phyloP scores from a whole-genome alignment of 2,888 invertebrate species.

The Glyphotaelius pellucidus region DNA sequence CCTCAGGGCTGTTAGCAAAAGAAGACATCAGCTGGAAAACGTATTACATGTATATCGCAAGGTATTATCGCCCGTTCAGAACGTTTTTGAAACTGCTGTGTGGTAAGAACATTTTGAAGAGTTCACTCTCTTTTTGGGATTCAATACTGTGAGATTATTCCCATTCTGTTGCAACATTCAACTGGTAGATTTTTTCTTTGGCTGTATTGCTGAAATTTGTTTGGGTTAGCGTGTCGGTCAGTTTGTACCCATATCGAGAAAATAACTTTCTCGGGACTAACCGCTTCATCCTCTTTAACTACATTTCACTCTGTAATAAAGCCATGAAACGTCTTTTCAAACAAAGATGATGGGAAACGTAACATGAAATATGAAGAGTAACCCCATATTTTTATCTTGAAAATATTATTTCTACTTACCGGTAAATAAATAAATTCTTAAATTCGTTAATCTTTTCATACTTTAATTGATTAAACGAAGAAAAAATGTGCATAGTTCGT shows the following conservation, averaged over 20 bases:
- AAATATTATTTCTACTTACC: background rate
- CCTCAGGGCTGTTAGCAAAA: background rate
- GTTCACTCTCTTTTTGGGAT: background rate
- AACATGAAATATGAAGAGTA: background rate
- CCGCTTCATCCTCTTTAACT: conserved; percentile 34
- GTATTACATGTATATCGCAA: background rate
- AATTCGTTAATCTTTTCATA: too few relatives aligned
- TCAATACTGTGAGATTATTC: background rate
- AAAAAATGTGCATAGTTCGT: too few relatives aligned
- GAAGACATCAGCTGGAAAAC: conserved; percentile 5
- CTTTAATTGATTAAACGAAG: too few relatives aligned
- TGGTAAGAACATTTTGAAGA: background rate
- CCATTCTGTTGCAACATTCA: conserved; percentile 29
- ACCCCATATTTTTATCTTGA: background rate
- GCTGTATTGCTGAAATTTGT: conserved; percentile 40
- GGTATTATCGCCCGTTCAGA: background rate
- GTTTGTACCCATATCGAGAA: background rate
- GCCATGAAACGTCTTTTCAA: conserved; percentile 44
- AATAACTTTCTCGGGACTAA: conserved; percentile 52
- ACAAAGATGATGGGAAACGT: background rate
- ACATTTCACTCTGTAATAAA: conserved; percentile 56
- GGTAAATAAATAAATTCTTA: background rate
- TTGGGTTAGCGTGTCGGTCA: conserved; percentile 37
- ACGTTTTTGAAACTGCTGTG: background rate
- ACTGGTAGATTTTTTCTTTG: conserved; percentile 16